phyloP scores from a whole-genome alignment of 1,140 invertebrate genomes.

The Penaeus vannamei region DNA sequence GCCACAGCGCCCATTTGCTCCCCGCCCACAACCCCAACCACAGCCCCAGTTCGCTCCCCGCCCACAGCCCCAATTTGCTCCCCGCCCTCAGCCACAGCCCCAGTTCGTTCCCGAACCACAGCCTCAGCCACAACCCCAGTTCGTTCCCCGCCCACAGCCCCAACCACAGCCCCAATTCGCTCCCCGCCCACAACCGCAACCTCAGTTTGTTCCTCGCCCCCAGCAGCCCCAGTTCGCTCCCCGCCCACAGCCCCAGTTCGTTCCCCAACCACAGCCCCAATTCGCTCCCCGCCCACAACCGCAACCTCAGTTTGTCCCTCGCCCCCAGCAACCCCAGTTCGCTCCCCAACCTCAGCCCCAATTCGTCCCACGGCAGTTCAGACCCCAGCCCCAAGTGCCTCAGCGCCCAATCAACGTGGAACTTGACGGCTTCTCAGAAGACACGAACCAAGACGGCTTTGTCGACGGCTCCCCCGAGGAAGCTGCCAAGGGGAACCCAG shows the following conservation, averaged over 20 bases:
- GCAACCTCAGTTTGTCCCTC: no score
- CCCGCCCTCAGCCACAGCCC: conserved; percentile 13
- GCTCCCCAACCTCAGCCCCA: conserved; percentile 22
- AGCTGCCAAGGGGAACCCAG: neutral
- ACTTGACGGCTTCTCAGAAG: conserved; percentile 45
- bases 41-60: conserved; percentile 41
- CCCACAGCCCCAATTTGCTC: no score
- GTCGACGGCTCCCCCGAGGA: conserved; percentile 32
- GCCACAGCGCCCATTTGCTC: conserved; percentile 41
- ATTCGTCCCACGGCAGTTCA: neutral
- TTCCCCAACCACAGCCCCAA: neutral
- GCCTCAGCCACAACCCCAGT: neutral
- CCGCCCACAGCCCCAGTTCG: neutral
- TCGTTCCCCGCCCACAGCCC: no score
- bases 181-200: neutral
- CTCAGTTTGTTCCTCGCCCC: conserved; percentile 3
- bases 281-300: no score
- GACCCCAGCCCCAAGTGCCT: no score
- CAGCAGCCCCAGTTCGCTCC: no score
- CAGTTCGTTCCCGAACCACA: conserved; percentile 29
- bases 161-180: no score
- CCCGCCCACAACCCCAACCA: neutral
- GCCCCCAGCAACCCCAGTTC: conserved; percentile 20
- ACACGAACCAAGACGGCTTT: conserved; percentile 49
- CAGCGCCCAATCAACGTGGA: neutral